Conservation (phyloP, 2,888 invertebrate genomes). For the Lasioglossum morio region DNA sequence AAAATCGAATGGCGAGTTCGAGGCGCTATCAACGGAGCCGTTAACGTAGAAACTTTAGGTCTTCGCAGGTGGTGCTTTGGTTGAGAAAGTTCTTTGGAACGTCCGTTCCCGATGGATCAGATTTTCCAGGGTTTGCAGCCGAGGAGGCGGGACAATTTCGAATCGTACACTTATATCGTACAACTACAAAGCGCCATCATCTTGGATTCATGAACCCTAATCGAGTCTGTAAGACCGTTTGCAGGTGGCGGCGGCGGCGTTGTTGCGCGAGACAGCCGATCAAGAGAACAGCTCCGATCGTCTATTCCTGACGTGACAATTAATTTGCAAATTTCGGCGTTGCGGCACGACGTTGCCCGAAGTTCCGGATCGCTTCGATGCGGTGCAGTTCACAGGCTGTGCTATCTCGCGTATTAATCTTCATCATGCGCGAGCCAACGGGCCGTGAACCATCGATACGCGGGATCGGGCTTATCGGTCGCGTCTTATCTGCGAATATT, state of each 20-base stretch:
- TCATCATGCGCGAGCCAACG: slow-evolving; percentile 7
- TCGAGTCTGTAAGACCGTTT: background rate
- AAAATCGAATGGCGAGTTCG: background rate
- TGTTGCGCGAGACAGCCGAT: slow-evolving; percentile 14
- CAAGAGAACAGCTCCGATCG: slow-evolving; percentile 45
- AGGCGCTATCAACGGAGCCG: background rate
- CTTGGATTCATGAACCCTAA: slow-evolving; percentile 13
- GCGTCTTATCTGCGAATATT: slow-evolving; percentile 57
- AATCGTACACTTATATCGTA: no score
- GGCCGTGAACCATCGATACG: slow-evolving; percentile 48
- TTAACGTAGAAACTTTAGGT: background rate
- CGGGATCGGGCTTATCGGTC: slow-evolving; percentile 38
- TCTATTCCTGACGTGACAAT: slow-evolving; percentile 60
- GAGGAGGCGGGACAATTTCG: background rate
- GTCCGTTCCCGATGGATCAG: background rate
- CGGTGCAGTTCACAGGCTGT: background rate
- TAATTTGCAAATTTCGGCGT: slow-evolving; percentile 55
- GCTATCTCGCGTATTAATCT: slow-evolving; percentile 43
- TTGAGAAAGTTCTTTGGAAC: background rate
- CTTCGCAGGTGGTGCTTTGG: background rate
- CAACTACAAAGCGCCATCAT: background rate
- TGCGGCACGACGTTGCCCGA: background rate
- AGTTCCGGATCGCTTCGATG: slow-evolving; percentile 25
- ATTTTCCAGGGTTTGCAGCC: background rate
- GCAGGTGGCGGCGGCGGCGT: background rate